Evolutionary conservation across 2,113 vertebrate genomes (phyloP).

Genomic region (mouse (Mus musculus)): GRCm39 chr14:4136001-4136500

Average conservation of each 20-base stretch:
- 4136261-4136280: not conserved
- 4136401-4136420: not conserved
- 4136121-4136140: not conserved
- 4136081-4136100: not conserved
- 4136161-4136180: not conserved
- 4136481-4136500: constrained; percentile 5
- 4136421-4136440: not conserved
- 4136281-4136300: not conserved
- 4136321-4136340: constrained; percentile 23
- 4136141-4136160: not conserved
- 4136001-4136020: constrained; percentile 26
- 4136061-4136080: not conserved
- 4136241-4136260: not conserved
- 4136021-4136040: not conserved
- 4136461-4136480: not conserved
- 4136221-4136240: not conserved
- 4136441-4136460: not conserved
- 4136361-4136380: constrained; percentile 41
- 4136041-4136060: not conserved
- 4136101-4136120: not conserved
- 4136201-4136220: not conserved
- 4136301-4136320: not conserved
- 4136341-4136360: not conserved
- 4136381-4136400: constrained; percentile 1
- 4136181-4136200: no score